These are phyloP conservation scores for Phocides pigmalion DNA, from an alignment of 1,140 invertebrate species.

Conservation along the genomic window DNA sequence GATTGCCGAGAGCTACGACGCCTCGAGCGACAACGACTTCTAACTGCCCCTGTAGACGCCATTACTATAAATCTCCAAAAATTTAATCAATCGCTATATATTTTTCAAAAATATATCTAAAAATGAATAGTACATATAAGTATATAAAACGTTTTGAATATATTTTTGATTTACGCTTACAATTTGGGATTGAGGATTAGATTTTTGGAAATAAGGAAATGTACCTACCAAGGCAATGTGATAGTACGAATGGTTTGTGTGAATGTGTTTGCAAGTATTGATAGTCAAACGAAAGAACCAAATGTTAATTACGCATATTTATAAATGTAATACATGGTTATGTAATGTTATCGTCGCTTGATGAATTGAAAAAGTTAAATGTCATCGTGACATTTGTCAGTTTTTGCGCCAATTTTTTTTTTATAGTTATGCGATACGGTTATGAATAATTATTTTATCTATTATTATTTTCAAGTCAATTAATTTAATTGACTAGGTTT, in stretches of 20 bases:
- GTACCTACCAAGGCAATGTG: conserved; percentile 19
- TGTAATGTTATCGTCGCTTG: conserved; percentile 24
- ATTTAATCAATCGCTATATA: conserved; percentile 8
- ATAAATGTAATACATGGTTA: conserved; percentile 33
- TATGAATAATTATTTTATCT: background rate
- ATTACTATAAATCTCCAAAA: conserved; percentile 2
- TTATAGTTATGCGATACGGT: conserved; percentile 2
- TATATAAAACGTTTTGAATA: background rate
- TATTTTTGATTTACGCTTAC: conserved; percentile 21
- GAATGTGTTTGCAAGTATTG: conserved; percentile 23
- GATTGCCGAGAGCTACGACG: conserved; percentile 70
- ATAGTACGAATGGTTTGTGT: conserved; percentile 35
- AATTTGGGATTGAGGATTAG: background rate
- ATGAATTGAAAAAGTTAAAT: conserved; percentile 13
- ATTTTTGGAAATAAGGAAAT: conserved; percentile 13
- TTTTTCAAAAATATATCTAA: conserved; percentile 24
- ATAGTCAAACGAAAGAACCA: conserved; percentile 32
- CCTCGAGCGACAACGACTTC: conserved; percentile 82
- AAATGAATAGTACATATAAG: background rate
- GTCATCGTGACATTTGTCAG: conserved; percentile 30
- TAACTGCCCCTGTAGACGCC: conserved; percentile 36
- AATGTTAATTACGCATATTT: conserved; percentile 36
- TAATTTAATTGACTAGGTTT: conserved; percentile 1
- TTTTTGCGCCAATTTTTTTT: conserved; percentile 34
- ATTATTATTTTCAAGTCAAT: background rate